phyloP scores from a whole-genome alignment of 2,888 invertebrate genomes.

The Esperia sulphurella region DNA sequence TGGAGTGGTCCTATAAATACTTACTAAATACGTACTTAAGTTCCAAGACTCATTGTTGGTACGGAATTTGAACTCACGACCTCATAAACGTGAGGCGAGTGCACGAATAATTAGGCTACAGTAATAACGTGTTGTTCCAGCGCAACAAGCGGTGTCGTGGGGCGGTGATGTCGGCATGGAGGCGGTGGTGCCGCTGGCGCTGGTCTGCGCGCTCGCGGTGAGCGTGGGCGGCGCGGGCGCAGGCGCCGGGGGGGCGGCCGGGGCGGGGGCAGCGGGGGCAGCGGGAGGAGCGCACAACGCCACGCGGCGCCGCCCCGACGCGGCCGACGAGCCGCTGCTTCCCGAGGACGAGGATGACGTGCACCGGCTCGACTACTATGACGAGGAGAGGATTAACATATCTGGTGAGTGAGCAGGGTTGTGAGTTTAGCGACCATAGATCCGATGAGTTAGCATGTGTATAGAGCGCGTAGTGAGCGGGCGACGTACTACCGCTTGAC shows the following conservation, averaged over 20 bases:
- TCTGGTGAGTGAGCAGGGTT: constrained; percentile 45
- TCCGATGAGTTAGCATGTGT: too few species aligned
- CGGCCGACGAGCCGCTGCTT: constrained; percentile 38
- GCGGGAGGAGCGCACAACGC: constrained; percentile 39
- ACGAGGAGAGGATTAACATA: constrained; percentile 65
- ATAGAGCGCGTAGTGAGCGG: too few species aligned
- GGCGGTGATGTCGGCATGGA: constrained; percentile 76
- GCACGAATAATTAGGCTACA: too few species aligned
- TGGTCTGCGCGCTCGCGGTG: constrained; percentile 66
- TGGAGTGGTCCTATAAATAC: too few species aligned
- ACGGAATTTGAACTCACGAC: too few species aligned
- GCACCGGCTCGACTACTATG: constrained; percentile 60
- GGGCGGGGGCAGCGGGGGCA: constrained; percentile 57
- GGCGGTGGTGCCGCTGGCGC: constrained; percentile 64
- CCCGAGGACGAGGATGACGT: constrained; percentile 53
- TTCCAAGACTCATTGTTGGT: too few species aligned
- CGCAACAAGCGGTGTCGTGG: constrained; percentile 25
- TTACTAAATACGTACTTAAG: too few species aligned
- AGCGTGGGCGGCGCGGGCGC: constrained; percentile 43
- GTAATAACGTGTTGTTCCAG: constrained; percentile 11
- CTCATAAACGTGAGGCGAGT: too few species aligned
- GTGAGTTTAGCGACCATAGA: too few species aligned
- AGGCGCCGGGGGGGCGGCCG: constrained; percentile 63
- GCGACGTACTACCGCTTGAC: constrained; percentile 40
- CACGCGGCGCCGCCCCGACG: constrained; percentile 48